phyloP scores from a whole-genome alignment of 2,888 invertebrate species.

The Polyommatus icarus region DNA sequence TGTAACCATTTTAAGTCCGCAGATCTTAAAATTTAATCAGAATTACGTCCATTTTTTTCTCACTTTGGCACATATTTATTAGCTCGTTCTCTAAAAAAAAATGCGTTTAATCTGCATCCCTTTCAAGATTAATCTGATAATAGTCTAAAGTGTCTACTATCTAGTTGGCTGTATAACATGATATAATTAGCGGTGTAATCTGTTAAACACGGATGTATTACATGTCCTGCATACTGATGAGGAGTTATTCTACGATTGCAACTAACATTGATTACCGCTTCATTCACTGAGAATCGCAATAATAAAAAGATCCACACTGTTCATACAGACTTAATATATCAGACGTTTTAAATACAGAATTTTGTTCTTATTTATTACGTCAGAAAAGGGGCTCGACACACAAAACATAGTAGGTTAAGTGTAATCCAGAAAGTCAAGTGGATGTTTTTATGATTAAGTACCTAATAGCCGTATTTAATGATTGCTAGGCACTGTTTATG shows the following conservation, averaged over 20 bases:
- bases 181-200: constrained; percentile 8
- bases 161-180: background rate
- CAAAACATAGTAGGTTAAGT: no score
- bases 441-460: no score
- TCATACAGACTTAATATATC: background rate
- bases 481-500: no score
- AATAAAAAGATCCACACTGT: background rate
- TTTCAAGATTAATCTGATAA: background rate
- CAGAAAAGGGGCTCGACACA: no score
- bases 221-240: constrained; percentile 2
- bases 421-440: no score
- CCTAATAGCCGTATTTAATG: no score
- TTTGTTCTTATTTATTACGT: background rate
- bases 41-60: no score
- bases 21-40: no score
- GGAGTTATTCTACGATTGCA: background rate
- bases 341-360: background rate
- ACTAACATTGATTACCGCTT: background rate
- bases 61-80: no score
- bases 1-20: no score
- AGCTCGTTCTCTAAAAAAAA: no score
- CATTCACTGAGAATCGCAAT: background rate
- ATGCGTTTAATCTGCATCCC: no score
- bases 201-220: background rate
- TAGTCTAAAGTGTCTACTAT: background rate